Evolutionary conservation across 1,140 invertebrate genomes (phyloP).

Genomic region (Gonioctena quinquepunctata): DNA sequence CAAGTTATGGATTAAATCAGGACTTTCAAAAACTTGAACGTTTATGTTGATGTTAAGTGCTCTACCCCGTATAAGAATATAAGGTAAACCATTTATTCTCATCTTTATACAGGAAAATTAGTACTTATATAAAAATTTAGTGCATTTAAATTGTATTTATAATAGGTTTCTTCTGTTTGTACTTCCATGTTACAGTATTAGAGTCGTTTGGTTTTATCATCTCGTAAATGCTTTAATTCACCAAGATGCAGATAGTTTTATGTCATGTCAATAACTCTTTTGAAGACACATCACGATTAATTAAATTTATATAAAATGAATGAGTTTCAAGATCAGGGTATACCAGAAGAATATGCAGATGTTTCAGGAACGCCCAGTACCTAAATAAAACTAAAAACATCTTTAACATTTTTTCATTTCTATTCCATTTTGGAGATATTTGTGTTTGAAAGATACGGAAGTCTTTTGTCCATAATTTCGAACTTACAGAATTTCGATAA

Average conservation of each 20-base stretch:
- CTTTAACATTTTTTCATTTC: too few species aligned
- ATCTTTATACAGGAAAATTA: neutral
- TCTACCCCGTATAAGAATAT: too few species aligned
- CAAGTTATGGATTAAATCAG: too few species aligned
- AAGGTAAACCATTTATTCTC: neutral
- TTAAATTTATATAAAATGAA: too few species aligned
- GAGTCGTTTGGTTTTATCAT: neutral
- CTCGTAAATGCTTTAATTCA: neutral
- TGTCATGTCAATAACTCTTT: too few species aligned
- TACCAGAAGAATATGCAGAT: neutral
- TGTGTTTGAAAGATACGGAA: too few species aligned
- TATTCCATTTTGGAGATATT: too few species aligned
- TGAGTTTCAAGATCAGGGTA: neutral
- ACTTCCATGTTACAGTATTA: neutral
- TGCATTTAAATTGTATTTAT: neutral
- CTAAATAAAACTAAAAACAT: neutral
- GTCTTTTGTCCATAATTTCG: too few species aligned
- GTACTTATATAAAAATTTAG: neutral
- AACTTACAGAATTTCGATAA: too few species aligned
- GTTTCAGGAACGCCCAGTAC: neutral
- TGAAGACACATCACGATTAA: too few species aligned
- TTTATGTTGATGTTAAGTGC: too few species aligned
- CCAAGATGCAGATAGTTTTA: neutral
- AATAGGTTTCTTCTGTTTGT: neutral
- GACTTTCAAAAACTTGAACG: too few species aligned